Evolutionary conservation across 2,888 invertebrate species (phyloP).

Genomic region (Mantis religiosa): DNA sequence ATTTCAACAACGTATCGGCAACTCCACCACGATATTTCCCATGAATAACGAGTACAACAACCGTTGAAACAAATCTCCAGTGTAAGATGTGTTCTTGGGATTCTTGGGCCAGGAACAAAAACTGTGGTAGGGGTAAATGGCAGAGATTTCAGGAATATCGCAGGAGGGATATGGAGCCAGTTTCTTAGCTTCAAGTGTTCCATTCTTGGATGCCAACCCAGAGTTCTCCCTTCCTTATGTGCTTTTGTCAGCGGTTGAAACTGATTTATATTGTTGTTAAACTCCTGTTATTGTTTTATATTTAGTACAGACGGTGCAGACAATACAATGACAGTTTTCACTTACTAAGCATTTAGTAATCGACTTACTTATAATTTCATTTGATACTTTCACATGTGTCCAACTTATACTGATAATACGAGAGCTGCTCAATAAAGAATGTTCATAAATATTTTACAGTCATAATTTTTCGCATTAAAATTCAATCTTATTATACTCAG

Average conservation of each 20-base stretch:
- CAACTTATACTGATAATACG: too few relatives aligned
- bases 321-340: too few relatives aligned
- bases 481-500: too few relatives aligned
- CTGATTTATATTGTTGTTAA: neutral
- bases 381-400: too few relatives aligned
- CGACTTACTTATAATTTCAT: too few relatives aligned
- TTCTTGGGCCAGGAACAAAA: neutral
- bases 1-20: constrained; percentile 9
- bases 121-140: neutral
- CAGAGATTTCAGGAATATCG: neutral
- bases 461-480: too few relatives aligned
- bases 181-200: neutral
- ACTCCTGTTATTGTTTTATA: neutral
- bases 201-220: neutral
- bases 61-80: neutral
- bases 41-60: neutral
- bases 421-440: too few relatives aligned
- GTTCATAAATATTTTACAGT: too few relatives aligned
- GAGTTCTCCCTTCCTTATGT: neutral
- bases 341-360: too few relatives aligned
- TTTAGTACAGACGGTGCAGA: too few relatives aligned
- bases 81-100: neutral
- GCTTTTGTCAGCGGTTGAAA: neutral
- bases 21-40: neutral
- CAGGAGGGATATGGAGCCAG: neutral